Percentiles rank a stretch among this genome's conserved stretches.
Conservation (phyloP, 2,113 vertebrate species). For the Cranoglanis bouderius region DNA sequence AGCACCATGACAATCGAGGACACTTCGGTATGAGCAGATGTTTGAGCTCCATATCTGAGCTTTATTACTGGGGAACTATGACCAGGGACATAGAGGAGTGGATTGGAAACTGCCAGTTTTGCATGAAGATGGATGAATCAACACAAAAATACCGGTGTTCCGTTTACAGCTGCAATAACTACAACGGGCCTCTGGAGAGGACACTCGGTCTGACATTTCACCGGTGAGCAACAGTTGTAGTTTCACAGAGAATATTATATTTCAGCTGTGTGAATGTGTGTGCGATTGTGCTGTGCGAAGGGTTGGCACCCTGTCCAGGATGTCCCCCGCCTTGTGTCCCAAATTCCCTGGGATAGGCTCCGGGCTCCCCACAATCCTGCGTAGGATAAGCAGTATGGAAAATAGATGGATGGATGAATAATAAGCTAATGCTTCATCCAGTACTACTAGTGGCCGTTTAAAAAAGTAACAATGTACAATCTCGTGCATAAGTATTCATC, state of each 20-base stretch:
- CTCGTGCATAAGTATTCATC: too few relatives aligned
- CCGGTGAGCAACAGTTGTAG: constrained; percentile 17
- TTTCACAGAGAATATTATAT: background rate
- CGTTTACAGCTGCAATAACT: constrained; percentile 49
- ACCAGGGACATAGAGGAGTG: constrained; percentile 42
- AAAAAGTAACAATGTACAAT: too few relatives aligned
- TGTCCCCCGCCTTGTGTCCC: too few relatives aligned
- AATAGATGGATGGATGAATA: background rate
- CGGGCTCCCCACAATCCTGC: too few relatives aligned
- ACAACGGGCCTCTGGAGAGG: constrained; percentile 46
- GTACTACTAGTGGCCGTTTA: too few relatives aligned
- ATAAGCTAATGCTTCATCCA: background rate
- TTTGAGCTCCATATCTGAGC: constrained; percentile 57
- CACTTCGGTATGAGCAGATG: constrained; percentile 64
- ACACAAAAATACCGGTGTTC: constrained; percentile 42
- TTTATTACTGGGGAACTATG: constrained; percentile 60
- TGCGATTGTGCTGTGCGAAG: too few relatives aligned
- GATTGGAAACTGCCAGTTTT: constrained; percentile 48
- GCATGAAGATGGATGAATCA: constrained; percentile 46
- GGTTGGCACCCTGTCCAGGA: too few relatives aligned
- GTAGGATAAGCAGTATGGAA: too few relatives aligned
- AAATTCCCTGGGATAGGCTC: too few relatives aligned
- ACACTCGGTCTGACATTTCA: constrained; percentile 47
- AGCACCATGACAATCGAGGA: constrained; percentile 66
- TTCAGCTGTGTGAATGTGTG: too few relatives aligned